Evolutionary conservation across 2,888 invertebrate genomes (phyloP), one percentile per base, ranked within the genome.

Genomic region (Sphecodes monilicornis): DNA sequence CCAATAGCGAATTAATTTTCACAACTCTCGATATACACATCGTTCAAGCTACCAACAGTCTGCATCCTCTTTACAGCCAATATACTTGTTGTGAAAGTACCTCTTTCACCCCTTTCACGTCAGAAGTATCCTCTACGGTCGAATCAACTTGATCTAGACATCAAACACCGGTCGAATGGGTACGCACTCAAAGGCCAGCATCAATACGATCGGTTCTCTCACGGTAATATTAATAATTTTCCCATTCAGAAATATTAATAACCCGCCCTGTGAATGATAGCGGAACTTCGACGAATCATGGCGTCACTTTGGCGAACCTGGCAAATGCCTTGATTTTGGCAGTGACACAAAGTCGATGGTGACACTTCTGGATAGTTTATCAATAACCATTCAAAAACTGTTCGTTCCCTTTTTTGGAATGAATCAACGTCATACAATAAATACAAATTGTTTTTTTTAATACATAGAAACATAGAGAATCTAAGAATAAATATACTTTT

Each of bases 21-120:
- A 64, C 32, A 32, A 5, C 32, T 18, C 32, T 64, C 64, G 64
- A 64, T 32, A 10, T 29, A 32, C 57, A 13, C 57, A 26, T 26
- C 26, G 13, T 57, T 57, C 57, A 4, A 26, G 26, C 64, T 64
- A 18, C 18, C 64, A 29, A 22, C 32, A 6, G 64, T 32, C 64
- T 32, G 64, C 32, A 32, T 64, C 64, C 64, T 64, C 64, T 64
- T 64, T 64, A 29, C 32, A 32, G 64, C 32, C 64, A 22, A 64
- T 32, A 64, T 32, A 10, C 64, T 64, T 64, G 10, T 64, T 64
- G 64, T 64, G 32, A 64, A 64, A 64, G 64, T 64, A 29, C 8
- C 64, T 29, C 57, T 57, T 26, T 26, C 57, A 57, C 26, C 57
- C 57, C 18, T 64, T 64, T 64, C 64, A 32, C 22, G 32, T 22